Evolutionary conservation across 2,888 invertebrate genomes (phyloP), one percentile per base, ranked within the genome.

Genomic region (Sminthurides aquaticus): DNA sequence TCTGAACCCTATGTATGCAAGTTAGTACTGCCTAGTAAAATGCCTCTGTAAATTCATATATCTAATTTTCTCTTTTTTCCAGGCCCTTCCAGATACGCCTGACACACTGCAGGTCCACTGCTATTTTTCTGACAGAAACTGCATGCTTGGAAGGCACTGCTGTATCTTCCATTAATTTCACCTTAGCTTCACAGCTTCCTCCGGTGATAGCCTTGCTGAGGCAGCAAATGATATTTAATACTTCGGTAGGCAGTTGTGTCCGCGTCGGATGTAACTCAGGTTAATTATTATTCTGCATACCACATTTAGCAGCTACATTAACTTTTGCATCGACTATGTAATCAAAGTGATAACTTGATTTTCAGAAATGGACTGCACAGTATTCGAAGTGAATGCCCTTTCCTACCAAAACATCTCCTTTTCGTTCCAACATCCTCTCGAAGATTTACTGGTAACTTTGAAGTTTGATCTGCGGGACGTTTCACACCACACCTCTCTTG

Each of bases 151-250:
- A 87, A 69, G 93, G 91, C 3, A 85, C 88, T 72, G 79, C 88
- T 74, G 87, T 92, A 59, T 82, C 84, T 59, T 88, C 87, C 68
- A 87, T 97, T 65, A 93, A 94, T 0, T 96, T 96, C 81, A 92
- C 91, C 0, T 94, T 95, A 80, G 95, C 96, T 1, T 87, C 89
- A 5, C 92, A 94, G 78, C 92, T 95, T 66, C 88, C 94, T 57
- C 87, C 88, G 77, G 89, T 97, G 74, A 83, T 97, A 48, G 86
- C 86, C 49, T 85, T 87, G 70, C 82, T 97, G 20, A 83, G 95
- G 2, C 92, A 93, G 75, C 96, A 97, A 80, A 88, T 92, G 48
- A 82, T 95, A 20, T 95, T 96, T 81, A 96, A 95, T 79, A 86
- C 90, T 22, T 84, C 96, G 52, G 82, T 97, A 55, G 83, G 88